A percentile compares a stretch with the other conserved stretches of the same genome.
phyloP scores from a whole-genome alignment of 2,797 vertebrate genomes.

The Platyrinchus mystaceus region DNA sequence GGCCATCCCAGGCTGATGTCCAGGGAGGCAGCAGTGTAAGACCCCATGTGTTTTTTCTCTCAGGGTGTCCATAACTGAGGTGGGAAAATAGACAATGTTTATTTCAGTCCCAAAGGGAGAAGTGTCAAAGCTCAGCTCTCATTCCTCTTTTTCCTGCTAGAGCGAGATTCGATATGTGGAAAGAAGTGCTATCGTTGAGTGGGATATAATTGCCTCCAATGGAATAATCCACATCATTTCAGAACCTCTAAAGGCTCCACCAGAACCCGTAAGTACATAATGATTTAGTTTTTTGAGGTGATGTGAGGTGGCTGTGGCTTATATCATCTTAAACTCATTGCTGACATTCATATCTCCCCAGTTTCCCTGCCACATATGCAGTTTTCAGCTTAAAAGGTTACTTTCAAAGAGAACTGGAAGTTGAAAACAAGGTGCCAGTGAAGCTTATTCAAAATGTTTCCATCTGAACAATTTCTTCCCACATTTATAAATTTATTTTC shows the following conservation, averaged over 20 bases:
- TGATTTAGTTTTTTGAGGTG: background rate
- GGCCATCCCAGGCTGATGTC: background rate
- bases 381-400: background rate
- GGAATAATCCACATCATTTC: constrained; percentile 92
- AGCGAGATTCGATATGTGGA: constrained; percentile 81
- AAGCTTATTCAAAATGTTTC: background rate
- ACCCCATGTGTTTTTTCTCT: background rate
- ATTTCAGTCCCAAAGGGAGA: background rate
- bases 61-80: background rate
- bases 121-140: background rate
- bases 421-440: background rate
- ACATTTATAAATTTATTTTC: background rate
- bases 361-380: background rate
- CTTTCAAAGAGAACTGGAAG: background rate
- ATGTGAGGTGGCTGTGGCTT: background rate
- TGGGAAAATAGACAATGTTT: background rate
- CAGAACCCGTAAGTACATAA: constrained; percentile 70
- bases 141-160: constrained; percentile 61
- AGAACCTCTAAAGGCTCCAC: constrained; percentile 83
- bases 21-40: background rate
- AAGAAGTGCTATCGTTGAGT: constrained; percentile 79
- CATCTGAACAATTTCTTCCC: background rate
- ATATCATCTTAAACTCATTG: background rate
- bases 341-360: background rate
- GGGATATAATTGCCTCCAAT: constrained; percentile 87